Evolutionary conservation across 2,888 invertebrate species (phyloP), one percentile per base, ranked within the genome.

Genomic region (Pammene fasciana): DNA sequence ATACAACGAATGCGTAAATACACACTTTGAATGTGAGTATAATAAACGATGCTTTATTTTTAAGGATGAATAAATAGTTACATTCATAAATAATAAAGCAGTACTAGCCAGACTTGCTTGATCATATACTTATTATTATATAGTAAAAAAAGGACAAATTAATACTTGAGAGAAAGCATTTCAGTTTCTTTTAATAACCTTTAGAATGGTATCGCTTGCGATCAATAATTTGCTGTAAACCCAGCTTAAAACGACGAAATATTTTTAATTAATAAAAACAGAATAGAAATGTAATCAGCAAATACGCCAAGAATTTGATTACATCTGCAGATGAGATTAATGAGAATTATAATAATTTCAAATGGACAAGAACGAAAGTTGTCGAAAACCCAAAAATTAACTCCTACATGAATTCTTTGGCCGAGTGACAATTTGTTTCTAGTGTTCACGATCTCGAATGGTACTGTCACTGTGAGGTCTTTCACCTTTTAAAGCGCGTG

Each of bases 381-480:
- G 50, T 36, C 36, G 8, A 57, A 67, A 18, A 36, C 67, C 41
- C 41, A 48, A 64, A 48, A 64, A 57, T 48, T 11, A 34, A 57
- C 64, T 52, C 57, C 64, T 48, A 68, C 50, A 43, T 36, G 26
- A 68, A 59, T 64, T 68, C 52, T 48, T 57, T 68, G 68, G 68
- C 68, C 26, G 68, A 65, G 59, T 68, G 64, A 54, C 68, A 68
- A 68, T 57, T 68, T n/a, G n/a, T 59, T 46, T 55, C 45, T 61
- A 38, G 16, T 67, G 55, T 55, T 54, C 36, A 55, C 54, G 26
- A 65, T 60, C 50, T 64, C 50, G 45, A 57, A 41, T 43, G 48
- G 56, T 36, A 67, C 79, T 84, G 84, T 83, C 81, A 84, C n/a
- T n/a, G n/a, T 81, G 82, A 85, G 85, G 80, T 77, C 68, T 64